phyloP scores from a whole-genome alignment of 2,888 invertebrate species.

The Drosophila melanosoma region DNA sequence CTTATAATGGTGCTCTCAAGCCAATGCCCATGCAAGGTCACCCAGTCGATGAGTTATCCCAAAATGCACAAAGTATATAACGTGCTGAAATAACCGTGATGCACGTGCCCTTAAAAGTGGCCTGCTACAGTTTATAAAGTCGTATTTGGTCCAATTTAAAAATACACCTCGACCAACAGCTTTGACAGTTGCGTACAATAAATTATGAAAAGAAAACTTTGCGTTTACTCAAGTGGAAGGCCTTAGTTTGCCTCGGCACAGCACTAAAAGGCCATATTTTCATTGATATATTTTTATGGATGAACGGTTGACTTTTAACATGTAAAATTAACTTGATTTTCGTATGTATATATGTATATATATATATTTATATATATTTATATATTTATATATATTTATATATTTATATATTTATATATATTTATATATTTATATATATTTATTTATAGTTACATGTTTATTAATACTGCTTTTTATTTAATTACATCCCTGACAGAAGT shows the following conservation, averaged over 20 bases:
- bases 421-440: neutral
- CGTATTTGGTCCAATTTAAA: conserved; percentile 1
- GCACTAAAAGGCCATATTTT: conserved; percentile 1
- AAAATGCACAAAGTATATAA: conserved; percentile 5
- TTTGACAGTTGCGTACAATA: conserved; percentile 3
- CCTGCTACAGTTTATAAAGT: neutral
- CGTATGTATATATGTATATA: neutral
- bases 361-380: neutral
- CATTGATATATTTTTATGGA: neutral
- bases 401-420: neutral
- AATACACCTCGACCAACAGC: neutral
- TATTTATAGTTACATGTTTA: neutral
- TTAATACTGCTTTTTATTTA: neutral
- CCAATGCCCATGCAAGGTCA: conserved; percentile 32
- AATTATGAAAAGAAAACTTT: conserved; percentile 7
- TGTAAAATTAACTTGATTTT: neutral
- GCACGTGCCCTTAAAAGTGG: conserved; percentile 6
- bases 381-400: neutral
- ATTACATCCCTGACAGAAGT: neutral
- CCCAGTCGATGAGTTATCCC: conserved; percentile 3
- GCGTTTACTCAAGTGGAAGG: neutral
- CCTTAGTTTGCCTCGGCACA: neutral
- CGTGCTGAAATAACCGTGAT: conserved; percentile 5
- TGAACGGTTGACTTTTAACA: neutral
- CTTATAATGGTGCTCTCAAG: conserved; percentile 20